phyloP scores from a whole-genome alignment of 64 coral and sea anemone species.

The Platygyra sinensis region DNA sequence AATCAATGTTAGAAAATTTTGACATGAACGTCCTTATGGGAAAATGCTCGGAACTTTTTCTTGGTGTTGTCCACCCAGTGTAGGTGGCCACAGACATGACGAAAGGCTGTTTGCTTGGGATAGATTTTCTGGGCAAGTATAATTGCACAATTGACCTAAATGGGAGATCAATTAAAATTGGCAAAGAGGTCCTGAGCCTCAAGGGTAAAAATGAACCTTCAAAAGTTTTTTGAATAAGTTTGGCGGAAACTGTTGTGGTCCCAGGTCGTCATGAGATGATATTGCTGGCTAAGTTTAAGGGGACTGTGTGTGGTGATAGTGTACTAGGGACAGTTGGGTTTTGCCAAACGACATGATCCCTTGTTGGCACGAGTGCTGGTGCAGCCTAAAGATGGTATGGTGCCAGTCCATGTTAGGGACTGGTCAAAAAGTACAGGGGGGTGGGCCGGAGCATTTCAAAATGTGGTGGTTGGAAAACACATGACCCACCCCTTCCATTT shows the following conservation, averaged over 20 bases:
- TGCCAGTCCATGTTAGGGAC: not conserved
- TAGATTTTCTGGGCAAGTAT: too few species aligned
- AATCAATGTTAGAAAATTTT: too few species aligned
- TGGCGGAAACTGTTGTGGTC: constrained; percentile 5
- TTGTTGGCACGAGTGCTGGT: not conserved
- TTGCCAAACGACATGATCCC: too few species aligned
- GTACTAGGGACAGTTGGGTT: too few species aligned
- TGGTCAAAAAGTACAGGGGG: too few species aligned
- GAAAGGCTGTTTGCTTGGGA: too few species aligned
- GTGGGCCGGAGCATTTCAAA: too few species aligned
- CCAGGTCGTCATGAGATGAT: not conserved
- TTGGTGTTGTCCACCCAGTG: not conserved
- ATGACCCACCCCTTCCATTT: too few species aligned
- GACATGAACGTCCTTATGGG: too few species aligned
- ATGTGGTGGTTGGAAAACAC: too few species aligned
- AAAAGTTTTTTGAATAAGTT: not conserved
- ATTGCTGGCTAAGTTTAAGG: constrained; percentile 7
- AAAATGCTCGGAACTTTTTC: not conserved
- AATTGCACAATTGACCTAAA: not conserved
- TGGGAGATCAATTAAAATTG: not conserved
- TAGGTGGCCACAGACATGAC: not conserved
- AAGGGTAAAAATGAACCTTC: too few species aligned
- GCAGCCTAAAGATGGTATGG: not conserved
- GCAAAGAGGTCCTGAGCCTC: not conserved
- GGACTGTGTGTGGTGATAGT: too few species aligned